Base-by-base conservation (phyloP, 2,797 vertebrate species). In the Phaenicophaeus curvirostris region DNA sequence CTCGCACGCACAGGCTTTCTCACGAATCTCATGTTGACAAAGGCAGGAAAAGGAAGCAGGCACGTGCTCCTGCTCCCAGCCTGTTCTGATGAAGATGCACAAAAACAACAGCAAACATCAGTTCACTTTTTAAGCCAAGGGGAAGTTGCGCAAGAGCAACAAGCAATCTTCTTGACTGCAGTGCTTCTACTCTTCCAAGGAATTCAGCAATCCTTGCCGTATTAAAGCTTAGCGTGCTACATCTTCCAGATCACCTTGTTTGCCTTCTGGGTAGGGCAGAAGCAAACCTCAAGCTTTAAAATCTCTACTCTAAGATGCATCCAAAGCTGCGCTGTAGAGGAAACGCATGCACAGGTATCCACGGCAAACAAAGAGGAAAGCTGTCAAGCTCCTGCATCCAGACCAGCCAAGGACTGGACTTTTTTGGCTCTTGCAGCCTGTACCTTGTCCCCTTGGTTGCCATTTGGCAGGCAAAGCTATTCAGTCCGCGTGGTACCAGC, bases 11-110 rank as follows among this genome's bases (percentile, higher is more conserved):
- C 35, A 50, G 68, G 37, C 57, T 35, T 89, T 86, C 76, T 90
- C 74, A 84, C 2, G 9, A 71, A 67, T 19, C 57, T 79, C 72
- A 4, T 2, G 4, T 78, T 89, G 85, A 95, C 95, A 96, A 94
- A 96, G n/a, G 77, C 92, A 96, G 95, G 95, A 96, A 89, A 81
- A 85, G 93, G 94, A 88, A 96, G 87, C 44, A 77, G 74, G 81
- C 87, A 25, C 20, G 0, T 89, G 86, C 90, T 94, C 77, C 89
- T 25, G 87, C 83, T 91, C 89, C 77, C 33, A 75, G 79, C 44
- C 68, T 27, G 6, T 44, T 87, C 84, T 55, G 61, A n/a, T 41
- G 93, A 65, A 92, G 92, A 95, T 44, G 72, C 57, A 87, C 65
- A 51, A 65, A 63, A 95, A 81, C 71, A 89, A 0, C 79, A 85